phyloP scores from a whole-genome alignment of 2,113 vertebrate genomes.

The Etheostoma cragini region DNA sequence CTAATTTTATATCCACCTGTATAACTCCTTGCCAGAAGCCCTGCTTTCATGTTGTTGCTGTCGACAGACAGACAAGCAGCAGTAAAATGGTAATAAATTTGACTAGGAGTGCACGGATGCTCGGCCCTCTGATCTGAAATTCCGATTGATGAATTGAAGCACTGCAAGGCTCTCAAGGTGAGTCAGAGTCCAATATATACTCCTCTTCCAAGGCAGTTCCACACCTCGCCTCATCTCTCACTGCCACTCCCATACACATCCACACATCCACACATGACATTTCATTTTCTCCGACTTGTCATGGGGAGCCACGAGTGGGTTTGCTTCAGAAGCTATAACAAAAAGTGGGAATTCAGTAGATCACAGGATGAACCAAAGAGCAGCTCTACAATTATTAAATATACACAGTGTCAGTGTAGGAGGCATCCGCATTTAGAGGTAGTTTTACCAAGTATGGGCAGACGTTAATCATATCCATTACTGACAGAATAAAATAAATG shows the following conservation, averaged over 20 bases:
- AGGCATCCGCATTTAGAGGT: conserved; percentile 7
- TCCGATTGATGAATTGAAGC: conserved; percentile 77
- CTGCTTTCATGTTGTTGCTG: conserved; percentile 70
- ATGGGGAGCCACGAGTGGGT: conserved; percentile 31
- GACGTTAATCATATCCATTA: not conserved
- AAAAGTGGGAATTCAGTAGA: conserved; percentile 53
- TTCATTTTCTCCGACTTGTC: conserved; percentile 60
- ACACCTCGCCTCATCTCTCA: conserved; percentile 63
- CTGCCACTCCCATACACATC: conserved; percentile 60
- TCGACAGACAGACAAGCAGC: conserved; percentile 62
- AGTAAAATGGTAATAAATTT: conserved; percentile 77
- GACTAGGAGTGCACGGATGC: conserved; percentile 61
- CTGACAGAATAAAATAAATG: not conserved
- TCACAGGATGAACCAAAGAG: conserved; percentile 48
- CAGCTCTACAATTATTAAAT: conserved; percentile 4
- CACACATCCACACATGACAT: conserved; percentile 47
- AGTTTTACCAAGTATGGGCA: conserved; percentile 1
- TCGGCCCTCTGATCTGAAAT: conserved; percentile 75
- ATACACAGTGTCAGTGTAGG: conserved; percentile 13
- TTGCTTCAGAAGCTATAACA: conserved; percentile 42
- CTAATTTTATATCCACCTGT: conserved; percentile 65
- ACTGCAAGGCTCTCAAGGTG: conserved; percentile 71
- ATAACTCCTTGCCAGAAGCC: conserved; percentile 62
- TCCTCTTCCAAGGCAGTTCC: conserved; percentile 52
- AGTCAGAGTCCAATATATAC: conserved; percentile 69